These are phyloP conservation scores for Entomyzon cyanotis DNA, from an alignment of 2,113 vertebrate genomes.

Conservation along the genomic window DNA sequence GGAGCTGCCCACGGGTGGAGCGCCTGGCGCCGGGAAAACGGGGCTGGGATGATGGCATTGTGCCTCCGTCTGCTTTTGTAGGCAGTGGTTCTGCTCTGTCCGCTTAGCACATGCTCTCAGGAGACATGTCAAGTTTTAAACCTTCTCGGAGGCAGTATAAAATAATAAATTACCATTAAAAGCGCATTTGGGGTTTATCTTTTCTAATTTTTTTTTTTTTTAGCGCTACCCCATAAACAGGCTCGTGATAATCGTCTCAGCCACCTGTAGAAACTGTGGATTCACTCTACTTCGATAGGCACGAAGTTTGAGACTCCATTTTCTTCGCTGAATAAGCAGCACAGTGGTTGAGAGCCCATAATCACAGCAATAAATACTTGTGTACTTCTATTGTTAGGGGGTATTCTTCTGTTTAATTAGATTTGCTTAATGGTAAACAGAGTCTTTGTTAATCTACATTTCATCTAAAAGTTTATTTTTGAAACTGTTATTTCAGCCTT, in stretches of 20 bases:
- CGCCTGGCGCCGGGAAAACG: not conserved
- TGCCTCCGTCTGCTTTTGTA: rapidly evolving
- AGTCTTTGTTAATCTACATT: not conserved
- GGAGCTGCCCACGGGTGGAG: not conserved
- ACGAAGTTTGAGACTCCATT: not conserved
- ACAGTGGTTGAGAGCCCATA: not conserved
- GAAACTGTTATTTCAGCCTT: not conserved
- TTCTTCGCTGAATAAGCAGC: not conserved
- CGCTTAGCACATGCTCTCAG: rapidly evolving
- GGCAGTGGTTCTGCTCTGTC: rapidly evolving
- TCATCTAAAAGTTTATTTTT: not conserved
- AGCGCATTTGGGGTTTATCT: rapidly evolving
- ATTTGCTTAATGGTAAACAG: not conserved
- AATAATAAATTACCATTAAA: not conserved
- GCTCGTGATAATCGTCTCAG: not conserved
- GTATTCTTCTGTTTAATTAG: not conserved
- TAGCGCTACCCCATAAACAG: rapidly evolving
- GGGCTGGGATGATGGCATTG: rapidly evolving
- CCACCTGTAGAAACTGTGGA: not conserved
- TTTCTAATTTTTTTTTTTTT: not conserved
- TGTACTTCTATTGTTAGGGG: not conserved
- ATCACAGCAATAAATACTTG: not conserved
- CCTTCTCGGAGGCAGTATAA: not conserved
- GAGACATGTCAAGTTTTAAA: rapidly evolving
- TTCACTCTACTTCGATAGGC: not conserved